These are phyloP conservation scores for Capitella teleta DNA, from an alignment of 1,140 invertebrate species.

Conservation along the genomic window DNA sequence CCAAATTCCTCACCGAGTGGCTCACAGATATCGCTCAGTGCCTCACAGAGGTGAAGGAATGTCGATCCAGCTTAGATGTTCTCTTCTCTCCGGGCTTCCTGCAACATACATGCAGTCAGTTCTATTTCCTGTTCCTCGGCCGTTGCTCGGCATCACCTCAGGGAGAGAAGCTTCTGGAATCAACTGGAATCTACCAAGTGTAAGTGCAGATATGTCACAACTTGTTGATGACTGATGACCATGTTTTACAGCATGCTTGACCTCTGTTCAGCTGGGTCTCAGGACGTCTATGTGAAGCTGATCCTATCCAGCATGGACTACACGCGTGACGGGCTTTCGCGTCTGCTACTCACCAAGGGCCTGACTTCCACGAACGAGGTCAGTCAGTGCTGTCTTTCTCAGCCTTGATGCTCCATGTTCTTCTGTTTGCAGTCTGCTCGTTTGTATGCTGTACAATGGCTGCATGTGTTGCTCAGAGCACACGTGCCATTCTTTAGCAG, in stretches of 20 bases:
- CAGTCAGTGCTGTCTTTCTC: too few species aligned
- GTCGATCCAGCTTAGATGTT: slow-evolving; percentile 74
- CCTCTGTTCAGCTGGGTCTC: slow-evolving; percentile 66
- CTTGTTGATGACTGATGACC: background rate
- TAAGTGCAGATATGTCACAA: slow-evolving; percentile 34
- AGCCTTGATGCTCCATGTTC: too few species aligned
- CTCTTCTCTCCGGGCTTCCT: slow-evolving; percentile 79
- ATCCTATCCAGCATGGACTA: slow-evolving; percentile 84
- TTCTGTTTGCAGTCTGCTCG: slow-evolving; percentile 66
- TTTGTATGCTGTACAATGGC: slow-evolving; percentile 78
- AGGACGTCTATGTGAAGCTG: slow-evolving; percentile 84
- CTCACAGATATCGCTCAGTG: slow-evolving; percentile 67
- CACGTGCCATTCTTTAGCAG: slow-evolving; percentile 31
- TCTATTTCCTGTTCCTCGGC: slow-evolving; percentile 87
- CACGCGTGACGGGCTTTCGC: slow-evolving; percentile 54
- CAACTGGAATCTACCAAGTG: slow-evolving; percentile 63
- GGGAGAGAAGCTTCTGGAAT: slow-evolving; percentile 60
- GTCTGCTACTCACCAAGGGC: slow-evolving; percentile 45
- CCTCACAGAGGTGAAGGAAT: slow-evolving; percentile 53
- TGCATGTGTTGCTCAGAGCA: slow-evolving; percentile 66
- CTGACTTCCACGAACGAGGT: slow-evolving; percentile 41
- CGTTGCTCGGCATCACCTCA: slow-evolving; percentile 63
- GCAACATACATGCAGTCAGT: slow-evolving; percentile 75
- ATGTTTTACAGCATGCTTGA: slow-evolving; percentile 56
- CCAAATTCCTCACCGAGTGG: slow-evolving; percentile 59